phyloP scores from a whole-genome alignment of 2,888 invertebrate species.

The Salpingus planirostris region DNA sequence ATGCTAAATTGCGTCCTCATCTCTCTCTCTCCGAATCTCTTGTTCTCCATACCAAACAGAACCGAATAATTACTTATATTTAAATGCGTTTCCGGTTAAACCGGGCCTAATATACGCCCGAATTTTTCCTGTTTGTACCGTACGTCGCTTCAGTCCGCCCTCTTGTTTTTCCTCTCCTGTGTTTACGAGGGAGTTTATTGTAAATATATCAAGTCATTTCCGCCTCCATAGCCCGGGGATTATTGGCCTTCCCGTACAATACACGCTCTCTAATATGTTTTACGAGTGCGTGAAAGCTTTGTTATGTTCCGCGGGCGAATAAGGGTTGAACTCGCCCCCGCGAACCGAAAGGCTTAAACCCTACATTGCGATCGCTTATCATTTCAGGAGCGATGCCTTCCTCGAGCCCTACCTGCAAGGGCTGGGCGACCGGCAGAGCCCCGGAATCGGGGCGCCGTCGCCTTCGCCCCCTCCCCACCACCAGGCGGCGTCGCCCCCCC shows the following conservation, averaged over 20 bases:
- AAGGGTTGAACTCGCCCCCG: too few species aligned
- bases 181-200: constrained; percentile 6
- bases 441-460: constrained; percentile 40
- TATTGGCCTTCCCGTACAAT: constrained; percentile 21
- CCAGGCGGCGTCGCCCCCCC: constrained; percentile 31
- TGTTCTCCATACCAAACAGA: too few species aligned
- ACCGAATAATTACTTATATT: too few species aligned
- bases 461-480: constrained; percentile 38
- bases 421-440: constrained; percentile 40
- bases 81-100: too few species aligned
- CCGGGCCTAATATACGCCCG: too few species aligned
- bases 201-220: constrained; percentile 22
- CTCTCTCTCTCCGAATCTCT: too few species aligned
- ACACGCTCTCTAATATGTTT: constrained; percentile 22
- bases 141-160: too few species aligned
- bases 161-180: too few species aligned
- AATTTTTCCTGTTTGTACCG: too few species aligned
- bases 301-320: constrained; percentile 23
- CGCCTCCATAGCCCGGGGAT: constrained; percentile 20
- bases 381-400: constrained; percentile 64
- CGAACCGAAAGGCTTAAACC: too few species aligned
- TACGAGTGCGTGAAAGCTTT: constrained; percentile 27
- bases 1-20: too few species aligned
- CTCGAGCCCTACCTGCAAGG: constrained; percentile 66
- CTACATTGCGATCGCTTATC: constrained; percentile 6